A percentile compares a stretch with the other conserved stretches of the same genome.
phyloP scores from a whole-genome alignment of 2,888 invertebrate genomes.

The Chalcis sispes region DNA sequence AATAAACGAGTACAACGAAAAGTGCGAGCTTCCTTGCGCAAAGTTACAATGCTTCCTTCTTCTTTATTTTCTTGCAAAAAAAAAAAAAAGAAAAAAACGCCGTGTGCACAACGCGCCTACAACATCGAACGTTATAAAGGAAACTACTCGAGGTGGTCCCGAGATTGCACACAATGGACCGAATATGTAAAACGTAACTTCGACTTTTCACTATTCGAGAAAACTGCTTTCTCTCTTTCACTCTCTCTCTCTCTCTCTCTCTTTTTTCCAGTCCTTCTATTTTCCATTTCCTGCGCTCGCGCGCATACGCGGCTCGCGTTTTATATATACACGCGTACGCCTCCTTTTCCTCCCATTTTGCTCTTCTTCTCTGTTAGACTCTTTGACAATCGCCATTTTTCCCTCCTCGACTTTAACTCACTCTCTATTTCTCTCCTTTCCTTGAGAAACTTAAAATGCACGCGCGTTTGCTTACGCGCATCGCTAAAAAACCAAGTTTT shows the following conservation, averaged over 20 bases:
- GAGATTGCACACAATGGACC: constrained; percentile 16
- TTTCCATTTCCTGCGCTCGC: constrained; percentile 27
- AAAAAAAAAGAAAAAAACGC: no score
- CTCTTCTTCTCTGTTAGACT: not conserved
- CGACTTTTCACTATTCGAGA: constrained; percentile 33
- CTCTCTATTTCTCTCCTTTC: no score
- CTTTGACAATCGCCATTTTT: constrained; percentile 22
- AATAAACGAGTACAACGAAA: no score
- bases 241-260: constrained; percentile 25
- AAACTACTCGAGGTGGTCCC: not conserved
- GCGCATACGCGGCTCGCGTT: no score
- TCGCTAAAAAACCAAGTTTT: no score
- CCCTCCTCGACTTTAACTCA: not conserved
- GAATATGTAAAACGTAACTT: constrained; percentile 46
- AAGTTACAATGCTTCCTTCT: constrained; percentile 7
- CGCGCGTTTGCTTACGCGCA: constrained; percentile 1
- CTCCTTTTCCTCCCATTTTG: constrained; percentile 12
- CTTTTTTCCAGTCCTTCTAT: constrained; percentile 35
- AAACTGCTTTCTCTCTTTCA: constrained; percentile 30
- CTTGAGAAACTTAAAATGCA: constrained; percentile 20
- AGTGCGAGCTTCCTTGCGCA: no score
- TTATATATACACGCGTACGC: not conserved
- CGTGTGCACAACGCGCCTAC: not conserved
- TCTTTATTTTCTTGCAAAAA: no score
- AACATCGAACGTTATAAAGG: not conserved